Percentiles rank a stretch among this genome's conserved stretches.
phyloP scores from a whole-genome alignment of 2,113 vertebrate genomes.

The Percina caprodes region DNA sequence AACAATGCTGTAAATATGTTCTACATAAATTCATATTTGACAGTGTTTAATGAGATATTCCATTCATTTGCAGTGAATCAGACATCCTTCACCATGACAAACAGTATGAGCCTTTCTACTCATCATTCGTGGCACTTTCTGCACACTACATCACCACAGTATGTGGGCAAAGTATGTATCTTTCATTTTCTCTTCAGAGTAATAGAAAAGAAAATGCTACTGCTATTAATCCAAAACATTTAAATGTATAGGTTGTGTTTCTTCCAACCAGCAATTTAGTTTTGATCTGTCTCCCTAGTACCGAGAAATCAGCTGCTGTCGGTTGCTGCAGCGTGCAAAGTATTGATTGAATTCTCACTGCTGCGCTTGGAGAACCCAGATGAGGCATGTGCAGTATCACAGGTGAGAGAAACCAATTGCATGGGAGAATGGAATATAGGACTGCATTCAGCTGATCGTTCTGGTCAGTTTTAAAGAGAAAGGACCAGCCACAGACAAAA shows the following conservation, averaged over 20 bases:
- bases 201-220: background rate
- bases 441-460: background rate
- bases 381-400: slow-evolving; percentile 97
- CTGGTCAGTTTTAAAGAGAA: background rate
- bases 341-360: slow-evolving; percentile 97
- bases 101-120: slow-evolving; percentile 99
- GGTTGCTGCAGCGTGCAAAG: slow-evolving; percentile 96
- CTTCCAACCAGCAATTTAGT: background rate
- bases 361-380: slow-evolving; percentile 97
- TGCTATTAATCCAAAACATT: background rate
- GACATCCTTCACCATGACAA: slow-evolving; percentile 99
- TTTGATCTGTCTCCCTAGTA: slow-evolving; percentile 81
- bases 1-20: slow-evolving; percentile 6
- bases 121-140: slow-evolving; percentile 97
- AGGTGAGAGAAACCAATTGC: slow-evolving; percentile 83
- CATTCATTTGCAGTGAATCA: slow-evolving; percentile 87
- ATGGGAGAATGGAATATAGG: background rate
- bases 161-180: slow-evolving; percentile 94
- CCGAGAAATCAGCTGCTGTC: slow-evolving; percentile 96
- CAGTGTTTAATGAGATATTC: slow-evolving; percentile 14
- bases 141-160: slow-evolving; percentile 99
- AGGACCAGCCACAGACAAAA: background rate
- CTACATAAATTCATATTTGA: background rate
- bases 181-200: slow-evolving; percentile 3
- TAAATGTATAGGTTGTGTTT: background rate